phyloP scores from a whole-genome alignment of 2,888 invertebrate genomes.

The Sphecodes monilicornis region DNA sequence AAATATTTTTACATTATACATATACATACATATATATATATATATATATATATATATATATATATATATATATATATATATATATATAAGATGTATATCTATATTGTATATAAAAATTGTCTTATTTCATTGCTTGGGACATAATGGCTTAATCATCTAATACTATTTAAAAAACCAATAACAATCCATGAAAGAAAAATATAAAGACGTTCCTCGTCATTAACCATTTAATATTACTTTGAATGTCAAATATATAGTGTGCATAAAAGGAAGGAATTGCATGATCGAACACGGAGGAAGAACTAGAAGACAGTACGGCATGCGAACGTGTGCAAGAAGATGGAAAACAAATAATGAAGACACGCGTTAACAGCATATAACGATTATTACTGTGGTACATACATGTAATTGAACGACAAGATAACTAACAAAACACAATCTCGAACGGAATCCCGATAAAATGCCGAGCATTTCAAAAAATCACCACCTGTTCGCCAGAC shows the following conservation, averaged over 20 bases:
- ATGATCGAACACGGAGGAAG: background rate
- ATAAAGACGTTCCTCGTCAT: no score
- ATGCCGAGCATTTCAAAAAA: constrained; percentile 13
- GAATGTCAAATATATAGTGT: background rate
- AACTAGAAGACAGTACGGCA: background rate
- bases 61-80: no score
- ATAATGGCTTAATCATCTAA: no score
- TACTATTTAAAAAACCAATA: no score
- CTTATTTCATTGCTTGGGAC: no score
- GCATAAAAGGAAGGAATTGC: background rate
- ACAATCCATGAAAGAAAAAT: no score
- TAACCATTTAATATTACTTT: no score
- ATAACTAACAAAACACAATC: background rate
- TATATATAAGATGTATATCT: no score
- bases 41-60: no score
- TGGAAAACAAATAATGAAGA: background rate
- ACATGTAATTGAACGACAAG: background rate
- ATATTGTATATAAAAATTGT: no score
- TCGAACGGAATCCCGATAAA: background rate
- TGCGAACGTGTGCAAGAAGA: background rate
- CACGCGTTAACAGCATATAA: background rate
- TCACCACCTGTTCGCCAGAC: constrained; percentile 30
- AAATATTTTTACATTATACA: no score
- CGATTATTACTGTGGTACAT: background rate
- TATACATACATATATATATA: no score